Base-by-base conservation (phyloP, 1,140 invertebrate species). In the Drosophila repletoides region DNA sequence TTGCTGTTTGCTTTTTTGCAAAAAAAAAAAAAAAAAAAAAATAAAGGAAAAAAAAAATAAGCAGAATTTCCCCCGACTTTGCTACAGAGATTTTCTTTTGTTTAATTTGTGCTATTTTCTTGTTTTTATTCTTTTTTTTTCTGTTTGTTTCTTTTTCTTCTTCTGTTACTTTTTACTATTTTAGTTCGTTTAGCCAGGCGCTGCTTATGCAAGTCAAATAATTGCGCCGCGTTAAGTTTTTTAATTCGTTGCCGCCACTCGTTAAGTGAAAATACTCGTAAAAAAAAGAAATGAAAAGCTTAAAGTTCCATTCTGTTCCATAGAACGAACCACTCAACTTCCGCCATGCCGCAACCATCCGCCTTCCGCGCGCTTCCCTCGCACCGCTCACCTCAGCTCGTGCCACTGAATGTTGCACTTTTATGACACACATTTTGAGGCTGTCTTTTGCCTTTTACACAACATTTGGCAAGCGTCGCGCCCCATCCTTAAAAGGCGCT, bases 381-480 rank as follows among this genome's bases (percentile, higher is more conserved):
- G 15, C 51, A 38, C 40, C 15, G 28, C 26, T 17, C n/a, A n/a
- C n/a, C n/a, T n/a, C 55, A 67, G 53, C 67, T 66, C 46, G 31
- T 59, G 63, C 55, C 34, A 36, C 41, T 34, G 40, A 28, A 40
- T 63, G 63, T 56, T 86, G 64, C 72, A 86, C 58, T 73, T 87
- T 80, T 84, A 80, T 80, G 80, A 72, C 80, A 87, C 58, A 86
- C 72, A 80, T 86, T 80, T 64, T 19, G 66, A 46, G 33, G 45
- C 26, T 56, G 71, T 43, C 49, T 64, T 45, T 49, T 63, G 66
- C 59, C 68, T 70, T 86, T 86, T 86, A 87, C 81, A 86, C 80
- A 86, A 86, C 72, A 86, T 87, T 86, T 86, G 80, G 80, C 80
- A 86, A 69, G 29, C 43, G 70, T n/a, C n/a, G 60, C 60, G 70